phyloP scores from a whole-genome alignment of 2,113 vertebrate species.

The Steatornis caripensis region DNA sequence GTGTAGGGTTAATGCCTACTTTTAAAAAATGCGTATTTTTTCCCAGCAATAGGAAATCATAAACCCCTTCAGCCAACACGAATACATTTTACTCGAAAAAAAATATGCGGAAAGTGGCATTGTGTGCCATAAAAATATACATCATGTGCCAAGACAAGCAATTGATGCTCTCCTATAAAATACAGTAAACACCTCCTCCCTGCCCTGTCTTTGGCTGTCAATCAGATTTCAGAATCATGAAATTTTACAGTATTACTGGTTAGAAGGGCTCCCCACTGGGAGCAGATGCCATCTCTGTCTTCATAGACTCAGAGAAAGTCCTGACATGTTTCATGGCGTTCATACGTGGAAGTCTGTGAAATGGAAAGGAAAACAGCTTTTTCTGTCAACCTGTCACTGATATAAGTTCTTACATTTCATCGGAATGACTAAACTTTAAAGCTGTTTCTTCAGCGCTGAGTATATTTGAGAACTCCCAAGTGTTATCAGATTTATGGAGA shows the following conservation, averaged over 20 bases:
- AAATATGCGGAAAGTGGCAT: conserved; percentile 41
- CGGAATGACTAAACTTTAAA: conserved; percentile 85
- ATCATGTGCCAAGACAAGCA: conserved; percentile 75
- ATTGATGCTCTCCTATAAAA: conserved; percentile 69
- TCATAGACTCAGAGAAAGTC: conserved; percentile 78
- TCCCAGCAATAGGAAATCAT: conserved; percentile 25
- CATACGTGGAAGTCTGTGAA: conserved; percentile 84
- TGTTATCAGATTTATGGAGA: conserved; percentile 80
- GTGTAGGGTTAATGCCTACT: not conserved
- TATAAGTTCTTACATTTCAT: conserved; percentile 83
- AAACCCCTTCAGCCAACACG: conserved; percentile 46
- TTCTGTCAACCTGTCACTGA: conserved; percentile 88
- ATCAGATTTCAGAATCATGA: conserved; percentile 76
- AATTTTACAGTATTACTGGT: conserved; percentile 77
- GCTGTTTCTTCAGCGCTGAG: conserved; percentile 76
- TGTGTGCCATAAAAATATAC: conserved; percentile 67
- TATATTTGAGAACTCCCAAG: conserved; percentile 79
- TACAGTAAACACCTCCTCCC: conserved; percentile 73
- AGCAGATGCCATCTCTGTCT: conserved; percentile 81
- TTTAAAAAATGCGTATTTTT: not conserved
- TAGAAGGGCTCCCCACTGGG: conserved; percentile 77
- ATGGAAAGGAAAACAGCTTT: conserved; percentile 88
- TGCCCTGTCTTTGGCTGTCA: conserved; percentile 75
- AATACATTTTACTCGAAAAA: conserved; percentile 16
- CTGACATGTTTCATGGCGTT: conserved; percentile 85